Percentiles rank a stretch among this genome's conserved stretches.
Conservation (phyloP, 2,888 invertebrate species). For the Morinoia aosen region DNA sequence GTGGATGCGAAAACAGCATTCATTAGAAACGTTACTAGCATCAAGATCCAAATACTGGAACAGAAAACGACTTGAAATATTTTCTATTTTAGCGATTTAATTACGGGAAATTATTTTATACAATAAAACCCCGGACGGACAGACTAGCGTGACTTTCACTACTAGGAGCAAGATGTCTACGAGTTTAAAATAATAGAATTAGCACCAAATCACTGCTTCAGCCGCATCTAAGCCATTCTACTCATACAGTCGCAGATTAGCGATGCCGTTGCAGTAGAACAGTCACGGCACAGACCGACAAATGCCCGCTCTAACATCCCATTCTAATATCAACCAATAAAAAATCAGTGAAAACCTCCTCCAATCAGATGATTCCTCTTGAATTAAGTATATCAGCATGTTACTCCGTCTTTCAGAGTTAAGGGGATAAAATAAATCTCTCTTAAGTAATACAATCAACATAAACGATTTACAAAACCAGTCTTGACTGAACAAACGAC, state of each 20-base stretch:
- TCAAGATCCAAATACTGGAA: not conserved
- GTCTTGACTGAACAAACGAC: slow-evolving; percentile 24
- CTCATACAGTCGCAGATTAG: not conserved
- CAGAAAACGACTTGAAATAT: not conserved
- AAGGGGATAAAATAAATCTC: not conserved
- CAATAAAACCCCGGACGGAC: not conserved
- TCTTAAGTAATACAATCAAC: not conserved
- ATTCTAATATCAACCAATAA: not conserved
- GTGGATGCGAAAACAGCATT: not conserved
- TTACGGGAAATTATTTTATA: not conserved
- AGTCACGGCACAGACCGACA: not conserved
- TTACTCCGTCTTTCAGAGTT: not conserved
- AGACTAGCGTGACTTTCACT: not conserved
- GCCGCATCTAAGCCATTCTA: not conserved
- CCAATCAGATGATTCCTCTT: not conserved
- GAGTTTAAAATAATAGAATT: not conserved
- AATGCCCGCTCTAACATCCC: not conserved
- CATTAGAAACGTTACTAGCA: not conserved
- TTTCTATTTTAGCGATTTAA: not conserved
- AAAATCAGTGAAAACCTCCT: not conserved
- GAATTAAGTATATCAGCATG: not conserved
- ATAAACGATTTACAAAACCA: not conserved
- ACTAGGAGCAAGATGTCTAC: not conserved
- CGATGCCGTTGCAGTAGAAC: not conserved
- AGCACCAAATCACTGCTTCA: not conserved